Base-by-base conservation (phyloP, 1,140 invertebrate genomes). In the Achroia grisella region DNA sequence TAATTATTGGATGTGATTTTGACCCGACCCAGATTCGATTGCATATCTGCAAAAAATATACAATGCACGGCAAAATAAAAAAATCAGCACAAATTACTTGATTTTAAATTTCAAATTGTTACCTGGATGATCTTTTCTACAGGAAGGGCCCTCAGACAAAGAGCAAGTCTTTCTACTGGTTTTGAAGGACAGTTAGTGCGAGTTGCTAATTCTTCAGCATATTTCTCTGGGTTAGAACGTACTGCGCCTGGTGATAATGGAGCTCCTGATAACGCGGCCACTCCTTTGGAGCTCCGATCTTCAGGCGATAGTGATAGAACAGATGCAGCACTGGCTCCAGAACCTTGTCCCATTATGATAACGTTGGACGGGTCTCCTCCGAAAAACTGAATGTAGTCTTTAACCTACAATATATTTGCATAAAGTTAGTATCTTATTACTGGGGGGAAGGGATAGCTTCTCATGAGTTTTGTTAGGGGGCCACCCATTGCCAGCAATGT, bases 381-480 rank as follows among this genome's bases (percentile, higher is more conserved):
- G 56, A 95, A 94, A 51, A 89, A 90, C 56, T 86, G 86, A 57
- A 90, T 91, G 68, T 94, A 91, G 49, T 91, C 87, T 48, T 89
- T 79, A 1, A 92, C 84, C 91, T 84, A 48, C 10, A n/a, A 4
- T 23, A 6, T 23, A 23, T 23, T 23, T 23, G 17, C 2, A 23
- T 23, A 23, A 23, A 3, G 6, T 23, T 23, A 6, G 6, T 23
- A n/a, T n/a, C n/a, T n/a, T n/a, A n/a, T n/a, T n/a, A n/a, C n/a
- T n/a, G n/a, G n/a, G n/a, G n/a, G n/a, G n/a, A n/a, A n/a, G n/a
- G n/a, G n/a, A n/a, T n/a, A n/a, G n/a, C n/a, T n/a, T n/a, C n/a
- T n/a, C n/a, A n/a, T n/a, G n/a, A n/a, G n/a, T n/a, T n/a, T n/a
- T n/a, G n/a, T n/a, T n/a, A n/a, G n/a, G n/a, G n/a, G n/a, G n/a